Evolutionary conservation across 30 jellyfish, hydroid and myxozoan species (phyloP).

Genomic region (Aurelia coerulea): DNA sequence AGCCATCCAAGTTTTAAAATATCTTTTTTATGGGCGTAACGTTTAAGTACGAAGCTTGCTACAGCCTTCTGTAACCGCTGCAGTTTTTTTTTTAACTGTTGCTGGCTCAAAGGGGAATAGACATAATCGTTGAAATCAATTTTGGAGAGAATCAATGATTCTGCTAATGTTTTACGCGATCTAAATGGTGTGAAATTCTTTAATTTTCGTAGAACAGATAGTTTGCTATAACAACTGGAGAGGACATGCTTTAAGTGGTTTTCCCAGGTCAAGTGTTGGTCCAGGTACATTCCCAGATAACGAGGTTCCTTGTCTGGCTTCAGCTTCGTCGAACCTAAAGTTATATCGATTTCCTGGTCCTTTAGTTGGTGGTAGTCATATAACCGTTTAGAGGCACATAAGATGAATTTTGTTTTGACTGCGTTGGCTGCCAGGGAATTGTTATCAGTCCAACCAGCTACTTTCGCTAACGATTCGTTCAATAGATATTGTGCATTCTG

Average conservation of each 20-base stretch:
- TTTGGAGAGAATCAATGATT: slow-evolving; percentile 14
- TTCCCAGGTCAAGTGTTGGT: slow-evolving; percentile 54
- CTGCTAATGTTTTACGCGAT: slow-evolving; percentile 24
- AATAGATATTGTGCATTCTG: not conserved
- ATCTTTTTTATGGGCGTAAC: no score
- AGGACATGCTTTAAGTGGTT: slow-evolving; percentile 22
- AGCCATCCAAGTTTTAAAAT: no score
- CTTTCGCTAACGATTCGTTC: slow-evolving; percentile 37
- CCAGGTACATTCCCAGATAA: slow-evolving; percentile 57
- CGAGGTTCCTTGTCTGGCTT: slow-evolving; percentile 48
- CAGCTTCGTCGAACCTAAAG: slow-evolving; percentile 51
- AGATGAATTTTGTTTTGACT: slow-evolving; percentile 45
- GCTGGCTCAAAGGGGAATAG: slow-evolving; percentile 29
- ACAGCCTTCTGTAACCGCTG: not conserved
- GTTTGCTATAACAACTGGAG: slow-evolving; percentile 24
- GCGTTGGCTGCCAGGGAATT: slow-evolving; percentile 68
- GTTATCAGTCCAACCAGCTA: slow-evolving; percentile 52
- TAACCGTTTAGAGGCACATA: slow-evolving; percentile 56
- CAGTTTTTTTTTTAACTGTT: slow-evolving; percentile 21
- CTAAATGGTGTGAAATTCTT: slow-evolving; percentile 11
- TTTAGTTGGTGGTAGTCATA: slow-evolving; percentile 48
- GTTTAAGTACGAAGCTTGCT: no score
- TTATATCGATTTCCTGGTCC: slow-evolving; percentile 35
- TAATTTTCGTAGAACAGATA: slow-evolving; percentile 16
- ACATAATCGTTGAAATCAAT: slow-evolving; percentile 18